Base-by-base conservation (phyloP, 2,113 vertebrate species). In the Melierax canorus region DNA sequence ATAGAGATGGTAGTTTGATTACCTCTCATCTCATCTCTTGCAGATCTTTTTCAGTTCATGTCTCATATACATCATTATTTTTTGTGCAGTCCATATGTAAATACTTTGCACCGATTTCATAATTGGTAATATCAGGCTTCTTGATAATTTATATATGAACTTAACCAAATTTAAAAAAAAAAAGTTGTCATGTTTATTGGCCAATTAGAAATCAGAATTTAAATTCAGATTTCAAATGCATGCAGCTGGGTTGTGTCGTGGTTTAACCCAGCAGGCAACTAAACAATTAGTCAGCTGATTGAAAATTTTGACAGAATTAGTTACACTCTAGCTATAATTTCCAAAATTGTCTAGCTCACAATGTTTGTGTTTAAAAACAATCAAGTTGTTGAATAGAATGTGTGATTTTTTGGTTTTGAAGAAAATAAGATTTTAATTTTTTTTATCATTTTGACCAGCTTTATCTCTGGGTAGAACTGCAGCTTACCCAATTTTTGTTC, bases 251-350 rank as follows among this genome's bases (percentile, higher is more conserved):
- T 53, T 53, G 5, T 29, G 51, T 53, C 6, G 3, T 53, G 51
- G 15, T 53, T 53, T 53, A 53, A 38, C 38, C 38, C 38, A 38
- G 38, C 38, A 38, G 38, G 15, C n/a, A n/a, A n/a, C n/a, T n/a
- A n/a, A n/a, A n/a, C n/a, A n/a, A 89, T 13, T 24, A 80, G 36
- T 69, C 92, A 88, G 32, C 7, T 87, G 53, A 80, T 83, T 92
- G 83, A 94, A 95, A 97, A 91, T 93, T 94, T 95, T 88, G 36
- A 86, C 58, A 92, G 30, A 92, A 92, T 82, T 74, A 78, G 27
- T 72, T n/a, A 39, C 22, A 22, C 1, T 2, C 9, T 73, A 89
- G 83, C 71, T 72, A 63, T 50, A 22, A 68, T 92, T 97, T 96
- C 63, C 39, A 77, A 78, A 88, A 77, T 63, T 51, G 6, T 59